Base-by-base conservation (phyloP, 53 echinoderm and acorn worm species). In the Hippasteria phrygiana region DNA sequence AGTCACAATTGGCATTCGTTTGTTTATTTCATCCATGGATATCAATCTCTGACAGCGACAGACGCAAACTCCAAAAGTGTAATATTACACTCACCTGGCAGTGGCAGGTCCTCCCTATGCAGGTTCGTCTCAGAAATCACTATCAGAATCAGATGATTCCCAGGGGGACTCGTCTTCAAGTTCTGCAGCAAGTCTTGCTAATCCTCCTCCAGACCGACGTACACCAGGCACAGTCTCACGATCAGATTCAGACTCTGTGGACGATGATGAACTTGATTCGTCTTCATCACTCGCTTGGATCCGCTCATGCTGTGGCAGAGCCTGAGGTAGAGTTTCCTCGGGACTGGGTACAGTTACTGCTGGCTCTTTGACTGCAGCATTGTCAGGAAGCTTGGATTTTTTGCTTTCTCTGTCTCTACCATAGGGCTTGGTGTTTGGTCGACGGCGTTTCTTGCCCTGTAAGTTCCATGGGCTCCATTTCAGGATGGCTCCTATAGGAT, bases 401-500 rank as follows among this genome's bases (percentile, higher is more conserved):
- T 65, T 65, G 65, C 65, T 29, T 28, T 65, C 16, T 65, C 65
- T 65, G 31, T 26, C 65, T 27, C 29, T 65, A 37, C 87, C 87
- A 71, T 73, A 69, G 47, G 73, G 72, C 55, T 87, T 41, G 16
- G 11, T 43, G 43, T 67, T 18, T 20, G 47, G 42, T 1, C 69
- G 53, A 17, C 69, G 83, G 9, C 48, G 43, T 37, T 56, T 80
- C 1, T 80, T 80, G 59, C 40, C 36, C 47, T 65, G 40, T 43
- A 31, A 14, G 43, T 17, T 38, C 65, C 42, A 65, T 50, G 71
- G 71, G 33, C 48, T 33, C 86, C 86, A 85, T 40, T 85, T 85
- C 20, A 85, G n/a, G 32, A 85, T 85, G 53, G 71, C 86, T 71
- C 71, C 51, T 1, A 39, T 71, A 6, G 86, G 86, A 51, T 85